Evolutionary conservation across 2,113 vertebrate genomes (phyloP), one percentile per base, ranked within the genome.

Genomic region (Oryzias celebensis): DNA sequence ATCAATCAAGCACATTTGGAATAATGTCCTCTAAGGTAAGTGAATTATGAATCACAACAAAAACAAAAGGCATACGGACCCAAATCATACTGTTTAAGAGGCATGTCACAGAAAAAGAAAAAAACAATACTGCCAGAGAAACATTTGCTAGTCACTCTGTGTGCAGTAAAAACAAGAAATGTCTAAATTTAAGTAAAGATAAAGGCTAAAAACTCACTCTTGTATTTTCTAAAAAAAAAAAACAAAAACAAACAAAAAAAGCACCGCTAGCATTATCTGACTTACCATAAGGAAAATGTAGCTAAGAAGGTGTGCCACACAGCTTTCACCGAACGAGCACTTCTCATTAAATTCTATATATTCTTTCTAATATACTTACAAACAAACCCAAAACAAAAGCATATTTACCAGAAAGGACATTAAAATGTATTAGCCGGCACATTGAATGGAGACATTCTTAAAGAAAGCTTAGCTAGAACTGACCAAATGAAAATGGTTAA

Each of bases 1-100:
- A 93, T 90, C 93, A 87, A 90, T 77, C 86, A 88, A 94, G 91
- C 87, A 91, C 87, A 89, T 88, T 91, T 94, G 93, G 93, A 94
- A 94, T 93, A 92, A 58, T 86, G 83, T 83, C 87, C 82, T 88
- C 86, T 80, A 81, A 80, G 69, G 78, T 82, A 87, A 91, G 92
- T 84, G 89, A 91, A 93, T 91, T 91, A 91, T 89, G 85, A 90
- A 91, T 91, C 58, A 79, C 70, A 70, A 81, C 75, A 76, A 81
- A 62, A 65, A 71, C 51, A 74, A 88, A 81, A 75, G 70, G 71
- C 67, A 86, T 72, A 81, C 60, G 53, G 70, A 86, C 68, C 84
- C 75, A 81, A 81, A 86, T 72, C 83, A 87, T 62, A 87, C 82
- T 84, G 76, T 63, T 82, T 63, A 71, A 69, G 56, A 88, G 70